Conservation (phyloP, 1,140 invertebrate genomes). For the Pogonomyrmex californicus region DNA sequence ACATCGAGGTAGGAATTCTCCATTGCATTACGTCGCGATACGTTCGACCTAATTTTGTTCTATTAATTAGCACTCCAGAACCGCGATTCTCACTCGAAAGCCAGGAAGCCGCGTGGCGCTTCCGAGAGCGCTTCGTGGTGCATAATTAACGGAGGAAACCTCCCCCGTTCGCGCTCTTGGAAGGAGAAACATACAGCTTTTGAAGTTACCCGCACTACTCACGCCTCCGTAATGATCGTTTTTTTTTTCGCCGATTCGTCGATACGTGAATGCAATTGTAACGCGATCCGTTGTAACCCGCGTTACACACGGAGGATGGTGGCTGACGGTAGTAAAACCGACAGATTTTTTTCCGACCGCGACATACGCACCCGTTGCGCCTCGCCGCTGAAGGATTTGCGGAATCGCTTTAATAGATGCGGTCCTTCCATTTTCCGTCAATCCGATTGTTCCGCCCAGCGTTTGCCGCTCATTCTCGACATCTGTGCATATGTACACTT, state of each 20-base stretch:
- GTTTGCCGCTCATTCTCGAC: not conserved
- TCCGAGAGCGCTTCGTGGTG: constrained; percentile 21
- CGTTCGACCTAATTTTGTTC: constrained; percentile 57
- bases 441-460: constrained; percentile 50
- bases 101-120: constrained; percentile 26
- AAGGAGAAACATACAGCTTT: constrained; percentile 19
- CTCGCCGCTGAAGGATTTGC: constrained; percentile 3
- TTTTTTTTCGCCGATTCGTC: not conserved
- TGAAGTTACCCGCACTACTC: constrained; percentile 6
- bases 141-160: constrained; percentile 36
- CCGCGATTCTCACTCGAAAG: constrained; percentile 49
- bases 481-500: not conserved
- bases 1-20: constrained; percentile 15
- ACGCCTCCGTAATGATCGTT: not conserved
- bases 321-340: not conserved
- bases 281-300: not conserved
- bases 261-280: not conserved
- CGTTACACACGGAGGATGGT: not conserved
- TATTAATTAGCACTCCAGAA: constrained; percentile 57
- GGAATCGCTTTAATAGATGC: constrained; percentile 27
- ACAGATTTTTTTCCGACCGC: constrained; percentile 24
- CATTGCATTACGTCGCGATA: constrained; percentile 23
- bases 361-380: not conserved
- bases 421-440: constrained; percentile 25
- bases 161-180: not conserved